phyloP scores from a whole-genome alignment of 2,888 invertebrate species.

The Archips xylosteana region DNA sequence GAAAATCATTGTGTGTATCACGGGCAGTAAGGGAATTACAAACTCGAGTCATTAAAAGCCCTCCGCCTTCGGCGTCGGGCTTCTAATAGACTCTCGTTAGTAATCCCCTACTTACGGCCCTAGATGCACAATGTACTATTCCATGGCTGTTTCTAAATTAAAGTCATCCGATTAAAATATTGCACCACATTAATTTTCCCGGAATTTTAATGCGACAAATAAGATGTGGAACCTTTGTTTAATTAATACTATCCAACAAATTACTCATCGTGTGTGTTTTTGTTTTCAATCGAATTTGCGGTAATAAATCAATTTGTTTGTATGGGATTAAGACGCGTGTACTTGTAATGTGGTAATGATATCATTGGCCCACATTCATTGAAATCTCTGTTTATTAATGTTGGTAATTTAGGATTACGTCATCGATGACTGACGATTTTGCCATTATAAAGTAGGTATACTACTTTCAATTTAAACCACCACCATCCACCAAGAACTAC shows the following conservation, averaged over 20 bases:
- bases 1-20: too few species aligned
- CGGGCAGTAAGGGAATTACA: too few species aligned
- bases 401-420: conserved; percentile 5
- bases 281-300: conserved; percentile 21
- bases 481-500: not conserved
- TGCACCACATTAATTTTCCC: not conserved
- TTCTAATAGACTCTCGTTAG: too few species aligned
- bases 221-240: conserved; percentile 12
- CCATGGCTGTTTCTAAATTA: not conserved
- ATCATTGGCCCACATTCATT: conserved; percentile 11
- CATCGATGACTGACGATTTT: not conserved
- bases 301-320: conserved; percentile 12
- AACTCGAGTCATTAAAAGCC: too few species aligned
- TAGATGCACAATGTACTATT: too few species aligned
- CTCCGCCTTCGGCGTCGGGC: too few species aligned
- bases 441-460: not conserved
- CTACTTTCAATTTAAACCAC: conserved; percentile 6
- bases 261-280: conserved; percentile 19
- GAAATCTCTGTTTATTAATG: not conserved
- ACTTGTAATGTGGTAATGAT: not conserved
- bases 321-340: conserved; percentile 4
- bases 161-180: not conserved
- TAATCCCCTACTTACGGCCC: too few species aligned
- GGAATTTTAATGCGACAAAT: not conserved
- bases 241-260: not conserved